Evolutionary conservation across 2,113 vertebrate species (phyloP), one percentile per base, ranked within the genome.

Genomic region (Salvator merianae): DNA sequence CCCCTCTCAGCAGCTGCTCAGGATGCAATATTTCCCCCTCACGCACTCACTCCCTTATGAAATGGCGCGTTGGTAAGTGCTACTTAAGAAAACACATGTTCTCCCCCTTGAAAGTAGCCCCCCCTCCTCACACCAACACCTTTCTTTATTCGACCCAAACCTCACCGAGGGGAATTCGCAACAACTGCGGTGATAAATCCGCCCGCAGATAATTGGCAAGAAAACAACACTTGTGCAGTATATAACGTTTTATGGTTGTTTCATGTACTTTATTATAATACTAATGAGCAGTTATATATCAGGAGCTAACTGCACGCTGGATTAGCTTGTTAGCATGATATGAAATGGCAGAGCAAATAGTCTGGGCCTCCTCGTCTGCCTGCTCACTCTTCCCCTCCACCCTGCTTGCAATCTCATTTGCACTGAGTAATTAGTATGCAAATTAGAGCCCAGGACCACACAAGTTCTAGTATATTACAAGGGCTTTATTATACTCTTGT

Each of bases 341-440:
- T 94, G 97, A 96, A 97, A 97, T 95, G 96, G 95, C 96, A 96
- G 95, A 95, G 96, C 95, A 96, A 97, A 97, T 96, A 97, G 96
- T 97, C 95, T 93, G 95, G 94, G 94, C 96, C 96, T 96, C 95
- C 93, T 96, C 93, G 85, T 90, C 91, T 83, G 66, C 79, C 0
- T 77, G 47, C 96, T 92, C 95, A 94, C 93, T 94, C 91, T 95
- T 93, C 94, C 94, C 93, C 91, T 93, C 93, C 93, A 88, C 92
- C 93, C 92, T 73, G 77, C 83, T 79, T 79, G 77, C 85, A 0
- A 94, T 97, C 97, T 97, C 97, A 98, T 99, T 99, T 98, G 97
- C 97, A 98, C 98, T 97, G 97, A 97, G 98, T 98, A 99, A 99
- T 99, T 99, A 99, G 97, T 98, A 99, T 99, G 98, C 97, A 98